Conservation (phyloP, 1,140 invertebrate genomes). For the Sipha flava region DNA sequence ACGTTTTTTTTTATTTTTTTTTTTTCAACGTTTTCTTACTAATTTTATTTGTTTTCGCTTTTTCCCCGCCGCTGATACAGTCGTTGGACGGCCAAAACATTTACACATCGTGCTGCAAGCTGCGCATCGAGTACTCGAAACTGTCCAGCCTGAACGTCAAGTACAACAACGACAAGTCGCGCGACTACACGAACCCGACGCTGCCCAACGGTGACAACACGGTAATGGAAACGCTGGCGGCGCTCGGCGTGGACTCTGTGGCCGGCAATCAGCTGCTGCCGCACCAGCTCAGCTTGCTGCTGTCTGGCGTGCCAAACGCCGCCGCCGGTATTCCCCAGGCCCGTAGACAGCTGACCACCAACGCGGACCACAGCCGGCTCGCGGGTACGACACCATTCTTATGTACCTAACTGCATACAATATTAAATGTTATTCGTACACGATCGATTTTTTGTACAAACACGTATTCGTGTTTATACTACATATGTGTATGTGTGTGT, state of each 20-base stretch:
- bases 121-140: constrained; percentile 98
- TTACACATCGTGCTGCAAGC: constrained; percentile 97
- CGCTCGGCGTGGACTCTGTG: constrained; percentile 33
- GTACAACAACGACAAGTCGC: constrained; percentile 99
- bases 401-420: too few species aligned
- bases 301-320: constrained; percentile 39
- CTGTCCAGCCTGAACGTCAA: constrained; percentile 95
- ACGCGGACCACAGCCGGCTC: constrained; percentile 42
- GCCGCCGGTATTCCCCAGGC: constrained; percentile 31
- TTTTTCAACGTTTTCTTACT: too few species aligned
- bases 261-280: constrained; percentile 54
- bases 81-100: constrained; percentile 96
- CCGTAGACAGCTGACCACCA: neutral
- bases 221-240: constrained; percentile 47
- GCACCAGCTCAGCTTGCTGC: constrained; percentile 48
- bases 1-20: too few species aligned
- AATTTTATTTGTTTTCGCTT: too few species aligned
- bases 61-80: too few species aligned
- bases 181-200: constrained; percentile 96
- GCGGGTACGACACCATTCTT: constrained; percentile 45
- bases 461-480: too few species aligned
- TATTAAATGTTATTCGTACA: too few species aligned
- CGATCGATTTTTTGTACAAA: too few species aligned
- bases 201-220: constrained; percentile 82
- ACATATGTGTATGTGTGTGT: too few species aligned